Percentiles rank a stretch among this genome's conserved stretches.
Conservation (phyloP, 2,888 invertebrate genomes). For the Athetis lepigone region DNA sequence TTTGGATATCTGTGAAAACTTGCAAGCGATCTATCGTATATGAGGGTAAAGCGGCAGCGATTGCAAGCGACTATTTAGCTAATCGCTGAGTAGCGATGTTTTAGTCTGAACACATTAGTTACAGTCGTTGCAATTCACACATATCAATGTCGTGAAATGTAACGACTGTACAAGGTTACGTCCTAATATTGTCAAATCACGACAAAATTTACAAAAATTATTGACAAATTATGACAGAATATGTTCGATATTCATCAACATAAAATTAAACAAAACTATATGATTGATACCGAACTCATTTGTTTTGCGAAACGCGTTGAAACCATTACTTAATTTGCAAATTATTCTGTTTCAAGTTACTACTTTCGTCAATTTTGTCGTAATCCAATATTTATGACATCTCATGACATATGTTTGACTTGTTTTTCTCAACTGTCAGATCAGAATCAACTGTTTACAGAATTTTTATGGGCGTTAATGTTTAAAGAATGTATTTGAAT, state of each 20-base stretch:
- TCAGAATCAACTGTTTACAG: conserved; percentile 69
- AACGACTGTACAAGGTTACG: conserved; percentile 10
- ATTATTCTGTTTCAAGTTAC: background rate
- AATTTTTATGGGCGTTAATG: conserved; percentile 1
- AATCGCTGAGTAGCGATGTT: no score
- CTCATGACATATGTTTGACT: conserved; percentile 24
- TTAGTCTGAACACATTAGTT: no score
- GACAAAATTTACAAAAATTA: conserved; percentile 46
- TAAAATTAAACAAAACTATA: conserved; percentile 30
- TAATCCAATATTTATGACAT: conserved; percentile 30
- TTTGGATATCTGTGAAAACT: no score
- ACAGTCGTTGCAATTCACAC: background rate
- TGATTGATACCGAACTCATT: conserved; percentile 24
- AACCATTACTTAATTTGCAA: conserved; percentile 13
- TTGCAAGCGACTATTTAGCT: no score
- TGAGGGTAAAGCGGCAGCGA: no score
- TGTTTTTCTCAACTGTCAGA: conserved; percentile 68
- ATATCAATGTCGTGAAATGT: background rate
- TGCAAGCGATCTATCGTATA: no score
- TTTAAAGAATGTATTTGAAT: background rate
- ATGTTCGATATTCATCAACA: conserved; percentile 11
- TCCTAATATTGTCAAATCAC: conserved; percentile 33
- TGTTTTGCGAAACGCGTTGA: conserved; percentile 25
- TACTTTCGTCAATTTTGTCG: conserved; percentile 49
- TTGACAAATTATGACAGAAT: conserved; percentile 6